A percentile compares a stretch with the other conserved stretches of the same genome.
phyloP scores from a whole-genome alignment of 2,888 invertebrate species.

The Graphium colonna region DNA sequence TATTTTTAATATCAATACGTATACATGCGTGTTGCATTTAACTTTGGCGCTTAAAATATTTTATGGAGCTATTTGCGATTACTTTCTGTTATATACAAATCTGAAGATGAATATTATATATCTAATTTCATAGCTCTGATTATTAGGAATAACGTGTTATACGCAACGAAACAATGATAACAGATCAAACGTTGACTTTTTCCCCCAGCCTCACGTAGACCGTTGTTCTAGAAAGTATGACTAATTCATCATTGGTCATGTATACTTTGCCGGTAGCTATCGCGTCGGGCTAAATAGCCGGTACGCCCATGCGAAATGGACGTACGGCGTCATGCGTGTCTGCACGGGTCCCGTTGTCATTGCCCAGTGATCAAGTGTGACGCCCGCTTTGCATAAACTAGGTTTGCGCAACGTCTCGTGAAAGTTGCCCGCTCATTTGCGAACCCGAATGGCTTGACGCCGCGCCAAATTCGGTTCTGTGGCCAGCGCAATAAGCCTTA shows the following conservation, averaged over 20 bases:
- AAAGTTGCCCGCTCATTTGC: conserved; percentile 24
- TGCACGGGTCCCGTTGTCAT: not conserved
- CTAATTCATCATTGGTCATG: not conserved
- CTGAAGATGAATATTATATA: too few relatives aligned
- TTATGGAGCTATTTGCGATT: too few relatives aligned
- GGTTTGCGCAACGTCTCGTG: conserved; percentile 22
- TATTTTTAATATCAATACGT: too few relatives aligned
- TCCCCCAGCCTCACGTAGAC: too few relatives aligned
- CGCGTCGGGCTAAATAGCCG: not conserved
- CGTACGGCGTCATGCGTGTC: conserved; percentile 12
- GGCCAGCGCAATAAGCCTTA: conserved; percentile 4
- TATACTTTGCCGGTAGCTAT: not conserved
- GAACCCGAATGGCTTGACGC: conserved; percentile 21
- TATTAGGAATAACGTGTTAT: too few relatives aligned
- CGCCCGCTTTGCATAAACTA: conserved; percentile 22
- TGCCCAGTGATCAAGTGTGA: conserved; percentile 23
- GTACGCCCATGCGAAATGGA: conserved; percentile 1
- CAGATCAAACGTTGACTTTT: too few relatives aligned
- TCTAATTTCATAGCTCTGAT: too few relatives aligned
- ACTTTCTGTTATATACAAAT: too few relatives aligned
- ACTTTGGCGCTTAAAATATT: too few relatives aligned
- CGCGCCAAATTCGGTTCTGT: conserved; percentile 13
- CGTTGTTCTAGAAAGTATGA: conserved; percentile 9
- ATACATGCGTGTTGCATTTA: too few relatives aligned
- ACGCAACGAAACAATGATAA: too few relatives aligned